A percentile compares a stretch with the other conserved stretches of the same genome.
phyloP scores from a whole-genome alignment of 53 echinoderm and acorn worm genomes.

The Echinarachnius parma region DNA sequence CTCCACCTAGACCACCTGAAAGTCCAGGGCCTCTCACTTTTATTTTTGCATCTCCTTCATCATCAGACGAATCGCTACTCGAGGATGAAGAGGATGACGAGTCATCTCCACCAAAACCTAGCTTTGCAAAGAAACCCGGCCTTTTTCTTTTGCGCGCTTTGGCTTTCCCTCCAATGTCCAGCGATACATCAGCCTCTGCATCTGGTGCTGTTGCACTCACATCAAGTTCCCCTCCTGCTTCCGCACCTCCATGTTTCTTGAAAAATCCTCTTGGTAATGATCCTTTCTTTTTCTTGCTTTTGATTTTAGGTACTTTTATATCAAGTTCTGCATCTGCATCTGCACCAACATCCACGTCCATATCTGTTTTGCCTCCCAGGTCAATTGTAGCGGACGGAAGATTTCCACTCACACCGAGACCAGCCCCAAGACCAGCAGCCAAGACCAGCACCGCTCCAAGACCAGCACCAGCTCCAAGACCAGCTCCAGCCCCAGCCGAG shows the following conservation, averaged over 20 bases:
- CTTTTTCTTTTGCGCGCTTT: conserved; percentile 50
- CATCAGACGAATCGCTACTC: conserved; percentile 45
- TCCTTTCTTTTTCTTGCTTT: conserved; percentile 39
- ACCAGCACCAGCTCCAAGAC: too few species aligned
- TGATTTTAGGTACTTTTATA: conserved; percentile 27
- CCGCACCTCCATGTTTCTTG: conserved; percentile 28
- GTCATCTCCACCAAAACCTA: conserved; percentile 52
- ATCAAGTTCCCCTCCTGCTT: background rate
- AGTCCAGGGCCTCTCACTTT: conserved; percentile 36
- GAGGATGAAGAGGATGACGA: conserved; percentile 54
- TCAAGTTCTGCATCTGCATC: conserved; percentile 48
- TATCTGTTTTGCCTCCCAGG: conserved; percentile 51
- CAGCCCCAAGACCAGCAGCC: conserved; percentile 49
- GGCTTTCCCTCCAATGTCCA: conserved; percentile 45
- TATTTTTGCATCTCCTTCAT: conserved; percentile 51
- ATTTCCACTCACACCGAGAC: conserved; percentile 70
- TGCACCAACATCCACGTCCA: conserved; percentile 39
- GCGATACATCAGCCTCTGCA: conserved; percentile 34
- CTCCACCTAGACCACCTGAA: conserved; percentile 10
- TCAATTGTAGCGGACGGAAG: conserved; percentile 52
- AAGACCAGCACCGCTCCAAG: conserved; percentile 46
- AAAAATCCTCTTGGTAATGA: conserved; percentile 37
- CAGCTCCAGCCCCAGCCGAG: conserved; percentile 41
- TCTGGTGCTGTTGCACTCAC: background rate
- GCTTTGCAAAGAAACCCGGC: conserved; percentile 46